phyloP scores from a whole-genome alignment of 2,888 invertebrate species.

The Linnaemya tessellans region DNA sequence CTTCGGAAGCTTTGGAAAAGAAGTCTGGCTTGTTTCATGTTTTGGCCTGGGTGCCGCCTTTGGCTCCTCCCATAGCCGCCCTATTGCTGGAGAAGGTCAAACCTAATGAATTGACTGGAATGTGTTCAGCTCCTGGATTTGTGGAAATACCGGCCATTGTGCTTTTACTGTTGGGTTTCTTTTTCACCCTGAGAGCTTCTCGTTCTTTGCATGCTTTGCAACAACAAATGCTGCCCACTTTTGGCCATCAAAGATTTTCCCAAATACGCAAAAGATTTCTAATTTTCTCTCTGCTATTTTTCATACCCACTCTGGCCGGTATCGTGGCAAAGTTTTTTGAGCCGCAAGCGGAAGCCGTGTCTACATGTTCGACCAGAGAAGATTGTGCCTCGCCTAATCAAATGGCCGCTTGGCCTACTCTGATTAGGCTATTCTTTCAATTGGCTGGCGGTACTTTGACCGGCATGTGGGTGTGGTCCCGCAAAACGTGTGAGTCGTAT shows the following conservation, averaged over 20 bases:
- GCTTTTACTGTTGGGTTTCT: slow-evolving; percentile 79
- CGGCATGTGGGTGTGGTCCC: slow-evolving; percentile 83
- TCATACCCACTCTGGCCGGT: slow-evolving; percentile 80
- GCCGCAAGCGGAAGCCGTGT: slow-evolving; percentile 77
- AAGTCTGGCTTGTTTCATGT: slow-evolving; percentile 94
- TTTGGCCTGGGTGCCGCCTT: slow-evolving; percentile 94
- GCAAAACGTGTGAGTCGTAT: slow-evolving; percentile 83
- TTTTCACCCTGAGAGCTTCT: slow-evolving; percentile 82
- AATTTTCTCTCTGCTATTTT: slow-evolving; percentile 81
- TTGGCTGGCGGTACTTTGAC: slow-evolving; percentile 82
- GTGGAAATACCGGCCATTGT: slow-evolving; percentile 81
- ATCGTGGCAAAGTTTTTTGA: slow-evolving; percentile 80
- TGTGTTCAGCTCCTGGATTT: slow-evolving; percentile 87
- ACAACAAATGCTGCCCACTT: slow-evolving; percentile 80
- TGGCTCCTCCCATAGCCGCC: slow-evolving; percentile 92
- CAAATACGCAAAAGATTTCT: slow-evolving; percentile 82
- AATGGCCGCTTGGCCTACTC: slow-evolving; percentile 78
- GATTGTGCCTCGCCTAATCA: slow-evolving; percentile 78
- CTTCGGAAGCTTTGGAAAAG: slow-evolving; percentile 94
- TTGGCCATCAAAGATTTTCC: slow-evolving; percentile 81
- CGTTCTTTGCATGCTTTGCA: slow-evolving; percentile 80
- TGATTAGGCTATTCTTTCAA: slow-evolving; percentile 80
- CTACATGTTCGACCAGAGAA: slow-evolving; percentile 79
- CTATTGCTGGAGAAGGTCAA: slow-evolving; percentile 90
- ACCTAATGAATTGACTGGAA: slow-evolving; percentile 91